Percentiles rank a stretch among this genome's conserved stretches.
phyloP scores from a whole-genome alignment of 2,888 invertebrate species.

The Slavum lentiscoides region DNA sequence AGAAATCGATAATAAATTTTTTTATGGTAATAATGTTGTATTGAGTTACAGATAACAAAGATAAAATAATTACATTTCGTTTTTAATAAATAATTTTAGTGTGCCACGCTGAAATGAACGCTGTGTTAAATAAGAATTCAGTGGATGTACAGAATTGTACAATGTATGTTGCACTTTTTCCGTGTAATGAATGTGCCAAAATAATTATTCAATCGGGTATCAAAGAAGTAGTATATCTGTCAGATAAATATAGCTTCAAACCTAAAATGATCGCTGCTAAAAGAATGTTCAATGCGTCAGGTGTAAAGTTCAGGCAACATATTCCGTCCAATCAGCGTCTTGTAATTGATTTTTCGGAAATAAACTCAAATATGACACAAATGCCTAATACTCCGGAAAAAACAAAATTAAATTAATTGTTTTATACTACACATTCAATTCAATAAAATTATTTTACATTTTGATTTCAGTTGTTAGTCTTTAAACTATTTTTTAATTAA shows the following conservation, averaged over 20 bases:
- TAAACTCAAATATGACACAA: slow-evolving; percentile 63
- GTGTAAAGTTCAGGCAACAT: slow-evolving; percentile 73
- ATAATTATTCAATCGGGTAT: slow-evolving; percentile 93
- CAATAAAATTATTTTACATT: background rate
- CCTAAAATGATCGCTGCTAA: slow-evolving; percentile 74
- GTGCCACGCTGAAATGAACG: slow-evolving; percentile 97
- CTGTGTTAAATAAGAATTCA: slow-evolving; percentile 87
- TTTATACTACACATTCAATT: background rate
- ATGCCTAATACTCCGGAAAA: slow-evolving; percentile 61
- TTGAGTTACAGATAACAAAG: background rate
- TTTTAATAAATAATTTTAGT: slow-evolving; percentile 66
- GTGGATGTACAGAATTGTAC: slow-evolving; percentile 76
- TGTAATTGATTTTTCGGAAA: slow-evolving; percentile 70
- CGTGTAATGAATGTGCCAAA: slow-evolving; percentile 98
- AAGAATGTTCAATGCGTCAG: slow-evolving; percentile 78
- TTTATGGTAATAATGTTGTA: slow-evolving; percentile 71
- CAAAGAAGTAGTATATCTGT: slow-evolving; percentile 74
- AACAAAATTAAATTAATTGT: slow-evolving; percentile 17
- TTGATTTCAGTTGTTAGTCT: background rate
- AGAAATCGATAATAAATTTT: slow-evolving; percentile 74
- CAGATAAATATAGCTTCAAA: slow-evolving; percentile 78
- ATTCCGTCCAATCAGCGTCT: slow-evolving; percentile 67
- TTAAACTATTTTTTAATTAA: background rate
- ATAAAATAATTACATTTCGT: slow-evolving; percentile 1
- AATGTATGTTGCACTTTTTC: slow-evolving; percentile 89